A percentile compares a stretch with the other conserved stretches of the same genome.
phyloP scores from a whole-genome alignment of 2,797 vertebrate genomes.

The Oreonectes daqikongensis region DNA sequence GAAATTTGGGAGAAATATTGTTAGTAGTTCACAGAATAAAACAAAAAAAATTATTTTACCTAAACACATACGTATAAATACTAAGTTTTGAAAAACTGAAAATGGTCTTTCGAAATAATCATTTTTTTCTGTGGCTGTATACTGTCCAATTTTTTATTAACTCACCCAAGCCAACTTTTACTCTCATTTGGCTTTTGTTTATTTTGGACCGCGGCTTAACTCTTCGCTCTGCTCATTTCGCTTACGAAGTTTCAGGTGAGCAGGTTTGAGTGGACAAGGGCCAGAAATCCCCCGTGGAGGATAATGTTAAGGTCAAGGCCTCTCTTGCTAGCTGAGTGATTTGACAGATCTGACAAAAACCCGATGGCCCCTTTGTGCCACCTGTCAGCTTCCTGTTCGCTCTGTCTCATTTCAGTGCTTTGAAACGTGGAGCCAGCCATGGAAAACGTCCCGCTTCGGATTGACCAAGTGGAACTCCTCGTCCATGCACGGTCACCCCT shows the following conservation, averaged over 20 bases:
- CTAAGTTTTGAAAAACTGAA: too few relatives aligned
- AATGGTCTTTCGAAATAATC: too few relatives aligned
- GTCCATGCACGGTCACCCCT: slow-evolving; percentile 12
- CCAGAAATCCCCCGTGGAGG: slow-evolving; percentile 69
- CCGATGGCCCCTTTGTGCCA: slow-evolving; percentile 72
- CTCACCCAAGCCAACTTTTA: background rate
- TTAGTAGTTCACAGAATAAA: too few relatives aligned
- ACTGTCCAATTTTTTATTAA: background rate
- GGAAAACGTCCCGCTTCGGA: slow-evolving; percentile 66
- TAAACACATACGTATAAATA: too few relatives aligned
- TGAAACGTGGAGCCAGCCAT: slow-evolving; percentile 73
- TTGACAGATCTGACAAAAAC: slow-evolving; percentile 78
- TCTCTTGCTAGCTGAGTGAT: slow-evolving; percentile 76
- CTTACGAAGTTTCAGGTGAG: slow-evolving; percentile 34
- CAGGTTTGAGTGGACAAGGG: slow-evolving; percentile 33
- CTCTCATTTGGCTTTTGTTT: background rate
- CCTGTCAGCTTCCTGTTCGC: slow-evolving; percentile 74
- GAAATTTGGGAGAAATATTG: too few relatives aligned
- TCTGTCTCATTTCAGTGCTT: slow-evolving; percentile 78
- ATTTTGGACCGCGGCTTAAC: slow-evolving; percentile 40
- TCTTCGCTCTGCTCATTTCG: slow-evolving; percentile 9
- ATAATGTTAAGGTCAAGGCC: slow-evolving; percentile 76
- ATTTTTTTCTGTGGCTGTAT: too few relatives aligned
- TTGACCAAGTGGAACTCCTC: slow-evolving; percentile 68
- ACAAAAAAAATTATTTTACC: too few relatives aligned